Percentiles rank a stretch among this genome's conserved stretches.
Evolutionary conservation across 2,888 invertebrate species (phyloP).

Genomic region (Alcis repandata): DNA sequence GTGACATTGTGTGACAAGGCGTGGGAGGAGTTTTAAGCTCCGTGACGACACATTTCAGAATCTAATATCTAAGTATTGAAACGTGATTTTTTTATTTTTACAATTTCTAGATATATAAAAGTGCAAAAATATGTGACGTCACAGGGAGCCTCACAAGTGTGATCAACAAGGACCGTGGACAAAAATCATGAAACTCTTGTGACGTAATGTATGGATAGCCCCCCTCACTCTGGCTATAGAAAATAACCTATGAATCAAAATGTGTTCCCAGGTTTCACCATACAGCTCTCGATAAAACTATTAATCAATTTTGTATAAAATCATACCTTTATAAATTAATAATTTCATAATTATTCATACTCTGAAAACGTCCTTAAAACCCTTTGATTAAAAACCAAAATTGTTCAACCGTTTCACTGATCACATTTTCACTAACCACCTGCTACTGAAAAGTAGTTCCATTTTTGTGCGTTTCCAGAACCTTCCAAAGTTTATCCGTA

Average conservation of each 20-base stretch:
- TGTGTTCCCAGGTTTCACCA: background rate
- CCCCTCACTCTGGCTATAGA: too few species aligned
- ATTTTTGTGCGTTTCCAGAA: conserved; percentile 23
- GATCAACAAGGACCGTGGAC: too few species aligned
- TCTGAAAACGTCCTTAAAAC: background rate
- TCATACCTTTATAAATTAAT: background rate
- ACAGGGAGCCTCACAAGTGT: too few species aligned
- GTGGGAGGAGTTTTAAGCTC: too few species aligned
- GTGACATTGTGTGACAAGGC: too few species aligned
- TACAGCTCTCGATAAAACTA: background rate
- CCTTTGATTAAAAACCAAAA: background rate
- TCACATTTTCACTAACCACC: conserved; percentile 15
- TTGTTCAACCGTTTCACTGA: conserved; percentile 1
- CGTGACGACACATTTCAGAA: too few species aligned
- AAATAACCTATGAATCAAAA: background rate
- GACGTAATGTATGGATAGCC: too few species aligned
- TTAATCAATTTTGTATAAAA: background rate
- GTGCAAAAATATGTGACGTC: too few species aligned
- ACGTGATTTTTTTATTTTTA: too few species aligned
- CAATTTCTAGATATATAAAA: too few species aligned
- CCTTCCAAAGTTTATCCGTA: background rate
- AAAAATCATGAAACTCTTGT: too few species aligned
- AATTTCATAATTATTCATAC: background rate
- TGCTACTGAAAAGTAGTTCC: conserved; percentile 15
- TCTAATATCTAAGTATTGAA: too few species aligned